Conservation (phyloP, 64 coral and sea anemone genomes). For the Trachythela sp. region DNA sequence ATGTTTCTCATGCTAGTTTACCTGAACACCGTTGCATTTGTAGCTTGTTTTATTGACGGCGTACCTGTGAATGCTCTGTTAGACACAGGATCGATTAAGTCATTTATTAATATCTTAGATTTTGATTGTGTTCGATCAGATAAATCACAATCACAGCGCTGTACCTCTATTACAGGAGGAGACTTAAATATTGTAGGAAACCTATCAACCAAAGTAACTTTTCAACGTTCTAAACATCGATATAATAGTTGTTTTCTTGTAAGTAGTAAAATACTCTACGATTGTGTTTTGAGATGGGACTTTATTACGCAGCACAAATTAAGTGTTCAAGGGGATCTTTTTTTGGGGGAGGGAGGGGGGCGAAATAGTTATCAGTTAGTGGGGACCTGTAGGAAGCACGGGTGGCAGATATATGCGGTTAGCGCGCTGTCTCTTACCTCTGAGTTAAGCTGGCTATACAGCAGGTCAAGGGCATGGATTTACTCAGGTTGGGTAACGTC, state of each 20-base stretch:
- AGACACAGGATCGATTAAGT: background rate
- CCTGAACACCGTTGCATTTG: background rate
- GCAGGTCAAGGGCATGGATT: too few species aligned
- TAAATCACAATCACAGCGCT: background rate
- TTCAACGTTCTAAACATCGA: background rate
- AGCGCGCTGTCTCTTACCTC: too few species aligned
- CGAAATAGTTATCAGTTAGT: slow-evolving; percentile 3
- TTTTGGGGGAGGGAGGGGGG: too few species aligned
- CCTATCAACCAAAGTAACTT: background rate
- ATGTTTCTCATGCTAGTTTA: background rate
- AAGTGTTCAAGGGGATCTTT: background rate
- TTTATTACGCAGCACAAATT: background rate
- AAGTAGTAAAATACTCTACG: background rate
- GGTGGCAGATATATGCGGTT: too few species aligned
- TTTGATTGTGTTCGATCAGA: background rate
- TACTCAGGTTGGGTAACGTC: too few species aligned
- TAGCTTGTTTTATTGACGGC: background rate
- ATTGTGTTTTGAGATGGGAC: background rate
- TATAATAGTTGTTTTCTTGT: background rate
- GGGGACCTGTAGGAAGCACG: background rate
- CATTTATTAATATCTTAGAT: background rate
- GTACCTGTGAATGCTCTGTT: background rate
- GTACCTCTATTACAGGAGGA: background rate
- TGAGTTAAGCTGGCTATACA: too few species aligned
- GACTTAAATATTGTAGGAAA: slow-evolving; percentile 1